phyloP scores from a whole-genome alignment of 2,888 invertebrate genomes.

The Conus canariensis region DNA sequence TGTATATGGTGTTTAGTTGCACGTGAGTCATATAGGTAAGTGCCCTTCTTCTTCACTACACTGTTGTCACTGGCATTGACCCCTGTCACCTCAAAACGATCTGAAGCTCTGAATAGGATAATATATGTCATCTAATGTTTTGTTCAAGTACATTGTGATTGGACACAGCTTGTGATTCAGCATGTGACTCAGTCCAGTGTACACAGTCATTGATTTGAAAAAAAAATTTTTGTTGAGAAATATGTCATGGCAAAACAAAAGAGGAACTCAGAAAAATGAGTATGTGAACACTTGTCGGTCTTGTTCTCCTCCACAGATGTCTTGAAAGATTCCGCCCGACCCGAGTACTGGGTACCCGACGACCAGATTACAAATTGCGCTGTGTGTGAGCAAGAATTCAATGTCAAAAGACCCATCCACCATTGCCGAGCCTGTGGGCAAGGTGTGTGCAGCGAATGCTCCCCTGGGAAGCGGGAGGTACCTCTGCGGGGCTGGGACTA shows the following conservation, averaged over 20 bases:
- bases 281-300: neutral
- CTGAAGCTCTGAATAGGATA: neutral
- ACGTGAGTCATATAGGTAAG: too few relatives aligned
- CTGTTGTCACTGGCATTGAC: too few relatives aligned
- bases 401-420: conserved; percentile 80
- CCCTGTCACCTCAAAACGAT: too few relatives aligned
- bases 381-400: conserved; percentile 84
- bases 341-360: conserved; percentile 90
- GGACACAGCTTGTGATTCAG: too few relatives aligned
- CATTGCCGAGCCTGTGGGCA: conserved; percentile 87
- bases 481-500: conserved; percentile 80
- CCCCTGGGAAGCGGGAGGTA: conserved; percentile 77
- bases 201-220: too few relatives aligned
- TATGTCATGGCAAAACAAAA: too few relatives aligned
- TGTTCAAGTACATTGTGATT: too few relatives aligned
- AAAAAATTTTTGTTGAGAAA: too few relatives aligned
- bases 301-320: conserved; percentile 57
- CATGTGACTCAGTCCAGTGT: too few relatives aligned
- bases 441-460: conserved; percentile 84
- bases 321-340: conserved; percentile 87
- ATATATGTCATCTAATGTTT: neutral
- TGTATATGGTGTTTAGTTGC: too few relatives aligned
- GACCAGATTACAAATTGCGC: conserved; percentile 84
- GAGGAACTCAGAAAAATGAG: too few relatives aligned
- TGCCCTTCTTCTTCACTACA: too few relatives aligned